These are phyloP conservation scores for Brachyhypopomus gauderio DNA, from an alignment of 2,113 vertebrate genomes.

Conservation along the genomic window DNA sequence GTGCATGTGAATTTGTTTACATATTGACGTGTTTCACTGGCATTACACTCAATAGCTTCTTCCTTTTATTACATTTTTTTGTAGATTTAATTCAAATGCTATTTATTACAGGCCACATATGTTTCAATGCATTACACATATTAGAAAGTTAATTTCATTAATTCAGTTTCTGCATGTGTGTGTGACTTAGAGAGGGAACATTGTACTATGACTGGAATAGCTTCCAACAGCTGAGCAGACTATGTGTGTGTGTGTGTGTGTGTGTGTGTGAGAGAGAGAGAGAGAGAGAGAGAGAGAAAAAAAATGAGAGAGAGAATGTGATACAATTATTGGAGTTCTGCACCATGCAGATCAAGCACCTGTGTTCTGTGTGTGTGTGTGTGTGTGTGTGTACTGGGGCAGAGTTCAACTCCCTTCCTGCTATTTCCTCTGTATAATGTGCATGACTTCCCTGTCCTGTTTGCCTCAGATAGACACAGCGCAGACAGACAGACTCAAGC, in stretches of 20 bases:
- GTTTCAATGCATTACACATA: no score
- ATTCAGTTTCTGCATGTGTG: no score
- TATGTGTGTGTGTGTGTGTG: slow-evolving; percentile 20
- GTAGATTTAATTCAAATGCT: no score
- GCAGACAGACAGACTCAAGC: not conserved
- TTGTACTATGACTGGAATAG: slow-evolving; percentile 36
- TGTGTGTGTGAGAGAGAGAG: slow-evolving; percentile 11
- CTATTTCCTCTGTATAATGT: no score
- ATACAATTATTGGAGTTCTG: no score
- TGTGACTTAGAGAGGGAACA: not conserved
- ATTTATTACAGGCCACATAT: no score
- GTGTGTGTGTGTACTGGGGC: not conserved
- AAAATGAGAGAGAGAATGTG: no score
- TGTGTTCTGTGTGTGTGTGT: not conserved
- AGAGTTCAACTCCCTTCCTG: not conserved
- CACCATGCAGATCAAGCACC: not conserved
- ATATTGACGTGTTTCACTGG: not conserved
- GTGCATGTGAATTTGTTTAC: no score
- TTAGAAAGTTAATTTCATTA: no score
- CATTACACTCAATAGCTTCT: no score
- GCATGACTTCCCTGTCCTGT: not conserved
- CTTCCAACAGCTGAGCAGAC: slow-evolving; percentile 36
- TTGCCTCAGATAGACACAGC: not conserved
- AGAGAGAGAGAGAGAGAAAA: not conserved
- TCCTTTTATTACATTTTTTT: no score